Evolutionary conservation across 2,113 vertebrate species (phyloP).

Genomic region (Fregata magnificens): DNA sequence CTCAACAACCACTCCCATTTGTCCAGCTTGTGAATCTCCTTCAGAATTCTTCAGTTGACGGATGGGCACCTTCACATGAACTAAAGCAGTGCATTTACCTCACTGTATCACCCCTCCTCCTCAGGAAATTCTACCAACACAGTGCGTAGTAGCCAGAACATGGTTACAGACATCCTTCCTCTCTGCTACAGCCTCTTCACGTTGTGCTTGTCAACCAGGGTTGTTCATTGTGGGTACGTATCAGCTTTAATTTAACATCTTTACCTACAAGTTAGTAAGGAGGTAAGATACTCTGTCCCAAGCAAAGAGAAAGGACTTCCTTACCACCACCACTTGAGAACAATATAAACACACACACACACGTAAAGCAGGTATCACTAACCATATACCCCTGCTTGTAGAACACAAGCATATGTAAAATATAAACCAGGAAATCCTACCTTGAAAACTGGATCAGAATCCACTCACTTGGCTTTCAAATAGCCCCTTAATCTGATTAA

Average conservation of each 20-base stretch:
- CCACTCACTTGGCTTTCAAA: background rate
- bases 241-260: background rate
- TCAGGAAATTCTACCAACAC: background rate
- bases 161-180: background rate
- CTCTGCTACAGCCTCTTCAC: background rate
- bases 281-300: background rate
- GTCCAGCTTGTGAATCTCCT: background rate
- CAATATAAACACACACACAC: background rate
- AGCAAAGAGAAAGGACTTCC: background rate
- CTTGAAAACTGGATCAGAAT: background rate
- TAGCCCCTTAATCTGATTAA: background rate
- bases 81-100: background rate
- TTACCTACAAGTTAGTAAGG: background rate
- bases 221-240: fast-evolving
- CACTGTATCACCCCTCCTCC: background rate
- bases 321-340: background rate
- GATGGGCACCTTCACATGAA: background rate
- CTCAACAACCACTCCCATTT: background rate
- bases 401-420: background rate
- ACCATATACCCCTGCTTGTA: background rate
- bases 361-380: background rate
- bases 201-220: background rate
- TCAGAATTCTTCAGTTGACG: background rate
- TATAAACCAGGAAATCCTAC: background rate
- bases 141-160: fast-evolving